Evolutionary conservation across 2,797 vertebrate species (phyloP), one percentile per base, ranked within the genome.

Genomic region (Chrosomus eos): DNA sequence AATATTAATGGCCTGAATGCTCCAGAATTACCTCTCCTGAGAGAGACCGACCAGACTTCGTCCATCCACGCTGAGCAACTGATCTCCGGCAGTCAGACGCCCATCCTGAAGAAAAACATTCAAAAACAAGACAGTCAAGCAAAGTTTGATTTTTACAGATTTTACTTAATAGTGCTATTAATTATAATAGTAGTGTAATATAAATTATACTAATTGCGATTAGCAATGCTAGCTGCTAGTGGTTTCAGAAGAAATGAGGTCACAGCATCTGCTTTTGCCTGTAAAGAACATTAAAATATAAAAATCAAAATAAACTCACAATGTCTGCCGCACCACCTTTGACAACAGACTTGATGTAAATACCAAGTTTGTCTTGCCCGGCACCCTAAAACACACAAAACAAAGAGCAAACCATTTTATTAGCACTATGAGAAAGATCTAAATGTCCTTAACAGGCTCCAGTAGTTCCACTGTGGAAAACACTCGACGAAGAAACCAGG

Each of bases 291-390:
- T 67, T 19, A 77, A 18, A 26, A 11, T 0, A 38, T 38, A 60
- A 82, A 58, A 80, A 48, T 51, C 18, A n/a, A 74, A 80, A 28
- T 21, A 18, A 79, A 76, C 97, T 94, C 55, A 99, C 98, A 95
- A 97, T 94, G 80, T 99, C 98, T n/a, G 98, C 98, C 31, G 98
- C 98, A 31, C 98, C 98, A 87, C 98, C 98, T 94, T 97, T 99
- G 83, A 99, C 98, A 11, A 99, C 98, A 13, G 98, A 99, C 92
- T 99, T 99, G 89, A 99, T 95, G 70, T 99, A 99, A 93, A 99
- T 99, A 76, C 98, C 98, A 82, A 99, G 96, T 88, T 99, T 99
- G 89, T 99, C 98, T 93, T 99, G 97, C 82, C 98, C 98, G 31
- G 98, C 98, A 83, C 98, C 98, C 98, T 99, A 84, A 5, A 89